phyloP scores from a whole-genome alignment of 2,113 vertebrate genomes.

The Leptocoma aspasia region DNA sequence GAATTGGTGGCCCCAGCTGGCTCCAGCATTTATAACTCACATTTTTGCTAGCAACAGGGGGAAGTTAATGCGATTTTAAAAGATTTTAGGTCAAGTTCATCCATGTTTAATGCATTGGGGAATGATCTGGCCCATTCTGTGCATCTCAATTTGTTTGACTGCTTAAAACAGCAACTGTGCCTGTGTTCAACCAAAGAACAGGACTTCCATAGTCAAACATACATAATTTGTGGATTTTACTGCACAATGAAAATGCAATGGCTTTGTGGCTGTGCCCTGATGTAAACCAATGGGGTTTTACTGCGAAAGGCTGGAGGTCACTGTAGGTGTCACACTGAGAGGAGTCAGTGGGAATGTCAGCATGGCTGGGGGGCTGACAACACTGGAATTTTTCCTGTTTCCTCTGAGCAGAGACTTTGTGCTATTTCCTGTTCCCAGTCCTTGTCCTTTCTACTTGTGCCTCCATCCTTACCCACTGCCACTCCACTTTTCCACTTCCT shows the following conservation, averaged over 20 bases:
- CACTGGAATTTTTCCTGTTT: neutral
- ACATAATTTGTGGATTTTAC: neutral
- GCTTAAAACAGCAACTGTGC: neutral
- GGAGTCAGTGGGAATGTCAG: neutral
- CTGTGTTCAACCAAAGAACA: neutral
- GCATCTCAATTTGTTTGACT: neutral
- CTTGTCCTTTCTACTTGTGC: neutral
- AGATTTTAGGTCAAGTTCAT: constrained; percentile 4
- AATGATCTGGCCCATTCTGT: neutral
- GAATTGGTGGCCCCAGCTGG: neutral
- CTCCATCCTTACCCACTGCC: neutral
- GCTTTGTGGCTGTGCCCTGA: neutral
- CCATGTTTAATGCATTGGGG: neutral
- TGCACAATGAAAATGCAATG: neutral
- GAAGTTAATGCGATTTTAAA: neutral
- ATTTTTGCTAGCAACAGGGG: neutral
- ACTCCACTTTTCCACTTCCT: neutral
- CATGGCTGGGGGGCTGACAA: neutral
- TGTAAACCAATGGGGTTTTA: neutral
- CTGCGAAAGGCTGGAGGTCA: neutral
- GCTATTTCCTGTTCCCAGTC: neutral
- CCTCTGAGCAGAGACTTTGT: neutral
- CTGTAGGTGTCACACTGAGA: neutral
- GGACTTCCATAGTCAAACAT: fast-evolving
- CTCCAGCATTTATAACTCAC: neutral